phyloP scores from a whole-genome alignment of 1,140 invertebrate species.

The Drosophila sucinea region DNA sequence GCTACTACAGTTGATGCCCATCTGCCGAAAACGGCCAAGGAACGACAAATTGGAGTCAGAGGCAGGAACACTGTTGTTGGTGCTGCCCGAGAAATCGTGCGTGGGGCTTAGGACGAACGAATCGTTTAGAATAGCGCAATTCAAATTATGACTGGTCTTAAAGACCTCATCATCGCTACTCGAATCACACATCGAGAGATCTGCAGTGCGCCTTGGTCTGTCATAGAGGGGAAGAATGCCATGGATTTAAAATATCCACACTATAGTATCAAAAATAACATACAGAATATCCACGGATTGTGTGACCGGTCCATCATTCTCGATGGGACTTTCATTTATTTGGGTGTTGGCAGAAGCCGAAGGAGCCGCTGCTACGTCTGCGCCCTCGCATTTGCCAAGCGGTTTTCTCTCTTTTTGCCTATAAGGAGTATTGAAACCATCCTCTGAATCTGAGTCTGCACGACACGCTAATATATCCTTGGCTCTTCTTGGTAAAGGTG shows the following conservation, averaged over 20 bases:
- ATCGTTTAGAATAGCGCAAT: conserved; percentile 80
- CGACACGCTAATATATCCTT: conserved; percentile 66
- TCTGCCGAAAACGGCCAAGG: conserved; percentile 64
- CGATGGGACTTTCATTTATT: conserved; percentile 27
- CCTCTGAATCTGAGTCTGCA: conserved; percentile 72
- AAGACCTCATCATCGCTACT: conserved; percentile 74
- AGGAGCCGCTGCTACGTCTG: conserved; percentile 8
- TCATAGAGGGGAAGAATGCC: not conserved
- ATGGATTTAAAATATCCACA: not conserved
- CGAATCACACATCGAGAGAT: conserved; percentile 68
- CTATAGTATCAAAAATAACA: conserved; percentile 2
- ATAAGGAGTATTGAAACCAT: conserved; percentile 62
- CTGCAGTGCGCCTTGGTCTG: conserved; percentile 67
- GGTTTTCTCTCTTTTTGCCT: conserved; percentile 34
- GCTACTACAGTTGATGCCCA: conserved; percentile 63
- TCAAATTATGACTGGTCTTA: conserved; percentile 65
- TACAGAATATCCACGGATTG: not conserved
- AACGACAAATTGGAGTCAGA: conserved; percentile 65
- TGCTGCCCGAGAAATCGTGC: conserved; percentile 56
- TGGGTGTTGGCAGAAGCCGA: conserved; percentile 12
- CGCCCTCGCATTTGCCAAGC: not conserved
- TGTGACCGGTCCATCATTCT: conserved; percentile 24
- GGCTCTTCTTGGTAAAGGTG: conserved; percentile 68
- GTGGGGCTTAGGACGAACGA: conserved; percentile 76
- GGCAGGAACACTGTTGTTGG: conserved; percentile 1